Evolutionary conservation across 2,797 vertebrate genomes (phyloP).

Genomic region (Acrossocheilus fasciatus): DNA sequence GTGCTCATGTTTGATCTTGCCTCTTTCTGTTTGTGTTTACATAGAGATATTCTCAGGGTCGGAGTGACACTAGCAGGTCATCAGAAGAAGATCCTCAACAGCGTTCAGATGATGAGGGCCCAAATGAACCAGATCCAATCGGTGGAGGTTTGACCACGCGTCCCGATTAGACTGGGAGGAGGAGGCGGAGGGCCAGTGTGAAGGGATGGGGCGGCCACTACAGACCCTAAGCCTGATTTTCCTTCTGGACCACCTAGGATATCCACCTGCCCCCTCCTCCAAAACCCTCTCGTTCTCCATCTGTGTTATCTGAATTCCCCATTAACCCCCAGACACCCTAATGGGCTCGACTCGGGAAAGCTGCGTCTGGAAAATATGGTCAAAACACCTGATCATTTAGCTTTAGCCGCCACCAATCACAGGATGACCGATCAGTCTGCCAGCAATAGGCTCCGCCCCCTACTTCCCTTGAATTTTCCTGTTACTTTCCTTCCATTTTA

Average conservation of each 20-base stretch:
- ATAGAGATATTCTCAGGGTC: constrained; percentile 95
- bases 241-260: constrained; percentile 52
- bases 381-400: constrained; percentile 40
- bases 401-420: constrained; percentile 49
- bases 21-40: constrained; percentile 54
- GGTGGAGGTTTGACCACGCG: constrained; percentile 91
- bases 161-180: constrained; percentile 38
- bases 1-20: constrained; percentile 32
- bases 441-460: constrained; percentile 68
- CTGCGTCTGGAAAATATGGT: constrained; percentile 58
- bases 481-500: constrained; percentile 69
- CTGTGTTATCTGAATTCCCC: constrained; percentile 48
- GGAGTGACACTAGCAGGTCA: constrained; percentile 98
- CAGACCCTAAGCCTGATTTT: constrained; percentile 56
- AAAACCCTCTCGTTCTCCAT: constrained; percentile 54
- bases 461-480: constrained; percentile 12
- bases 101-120: constrained; percentile 99
- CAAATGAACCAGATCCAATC: constrained; percentile 99
- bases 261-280: constrained; percentile 54
- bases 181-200: constrained; percentile 41
- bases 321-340: constrained; percentile 59
- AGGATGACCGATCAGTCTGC: constrained; percentile 67
- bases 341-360: constrained; percentile 40
- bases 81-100: constrained; percentile 99
- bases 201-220: constrained; percentile 58